Evolutionary conservation across 1,140 invertebrate genomes (phyloP).

Genomic region (Ostrea edulis): DNA sequence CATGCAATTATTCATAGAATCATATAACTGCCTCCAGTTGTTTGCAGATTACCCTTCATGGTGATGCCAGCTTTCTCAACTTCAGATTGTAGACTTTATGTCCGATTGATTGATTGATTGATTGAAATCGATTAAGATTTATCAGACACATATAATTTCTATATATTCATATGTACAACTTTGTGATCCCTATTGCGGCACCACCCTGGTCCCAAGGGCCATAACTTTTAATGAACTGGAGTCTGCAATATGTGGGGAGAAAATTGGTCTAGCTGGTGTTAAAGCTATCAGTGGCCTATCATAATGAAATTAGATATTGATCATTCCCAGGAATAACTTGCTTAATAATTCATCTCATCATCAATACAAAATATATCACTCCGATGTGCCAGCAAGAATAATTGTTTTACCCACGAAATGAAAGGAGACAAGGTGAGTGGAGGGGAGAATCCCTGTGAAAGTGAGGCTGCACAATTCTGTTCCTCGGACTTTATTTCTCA

Average conservation of each 20-base stretch:
- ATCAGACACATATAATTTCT: too few relatives aligned
- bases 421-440: background rate
- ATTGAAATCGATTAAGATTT: too few relatives aligned
- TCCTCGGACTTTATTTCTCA: slow-evolving; percentile 5
- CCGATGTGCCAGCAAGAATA: background rate
- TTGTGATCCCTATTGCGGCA: too few relatives aligned
- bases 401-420: background rate
- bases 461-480: background rate
- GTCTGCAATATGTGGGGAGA: background rate
- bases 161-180: too few relatives aligned
- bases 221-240: too few relatives aligned
- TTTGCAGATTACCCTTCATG: too few relatives aligned
- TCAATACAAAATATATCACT: slow-evolving; percentile 29
- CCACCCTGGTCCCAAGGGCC: too few relatives aligned
- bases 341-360: slow-evolving; percentile 30
- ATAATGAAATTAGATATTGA: slow-evolving; percentile 34
- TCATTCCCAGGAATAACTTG: background rate
- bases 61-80: too few relatives aligned
- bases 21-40: too few relatives aligned
- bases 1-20: too few relatives aligned
- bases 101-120: too few relatives aligned
- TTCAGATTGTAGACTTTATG: too few relatives aligned
- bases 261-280: background rate
- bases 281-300: slow-evolving; percentile 16
- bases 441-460: background rate